These are phyloP conservation scores for Andrena fulva DNA, from an alignment of 2,888 invertebrate genomes.

Conservation along the genomic window DNA sequence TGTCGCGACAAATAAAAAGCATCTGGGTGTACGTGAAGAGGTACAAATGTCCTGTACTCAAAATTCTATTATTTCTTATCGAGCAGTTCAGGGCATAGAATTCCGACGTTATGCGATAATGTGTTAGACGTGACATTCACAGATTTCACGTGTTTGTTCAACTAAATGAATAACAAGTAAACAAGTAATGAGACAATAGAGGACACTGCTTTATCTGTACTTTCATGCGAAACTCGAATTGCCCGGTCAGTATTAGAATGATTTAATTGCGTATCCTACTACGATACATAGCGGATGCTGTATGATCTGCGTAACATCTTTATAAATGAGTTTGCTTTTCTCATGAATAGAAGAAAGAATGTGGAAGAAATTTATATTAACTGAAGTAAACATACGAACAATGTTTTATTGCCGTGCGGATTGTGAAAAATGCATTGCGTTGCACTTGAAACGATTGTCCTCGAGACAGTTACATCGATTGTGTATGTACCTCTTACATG, in stretches of 20 bases:
- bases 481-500: slow-evolving; percentile 59
- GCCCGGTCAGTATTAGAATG: slow-evolving; percentile 4
- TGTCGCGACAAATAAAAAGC: slow-evolving; percentile 42
- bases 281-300: background rate
- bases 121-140: slow-evolving; percentile 4
- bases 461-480: slow-evolving; percentile 25
- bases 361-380: background rate
- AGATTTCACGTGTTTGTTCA: background rate
- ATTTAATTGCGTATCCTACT: slow-evolving; percentile 7
- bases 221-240: slow-evolving; percentile 11
- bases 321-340: slow-evolving; percentile 31
- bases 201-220: background rate
- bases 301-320: slow-evolving; percentile 20
- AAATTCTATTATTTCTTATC: slow-evolving; percentile 28
- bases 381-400: background rate
- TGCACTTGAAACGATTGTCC: slow-evolving; percentile 19
- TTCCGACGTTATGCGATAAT: slow-evolving; percentile 23
- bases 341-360: slow-evolving; percentile 16
- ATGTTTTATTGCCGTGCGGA: slow-evolving; percentile 19
- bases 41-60: slow-evolving; percentile 43
- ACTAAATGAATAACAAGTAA: background rate
- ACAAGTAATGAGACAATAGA: slow-evolving; percentile 6
- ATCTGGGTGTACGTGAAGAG: slow-evolving; percentile 57
- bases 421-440: slow-evolving; percentile 9
- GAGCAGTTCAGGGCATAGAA: slow-evolving; percentile 5